A percentile compares a stretch with the other conserved stretches of the same genome.
Evolutionary conservation across 1,140 invertebrate genomes (phyloP).

Genomic region (Steinernema khuongi): DNA sequence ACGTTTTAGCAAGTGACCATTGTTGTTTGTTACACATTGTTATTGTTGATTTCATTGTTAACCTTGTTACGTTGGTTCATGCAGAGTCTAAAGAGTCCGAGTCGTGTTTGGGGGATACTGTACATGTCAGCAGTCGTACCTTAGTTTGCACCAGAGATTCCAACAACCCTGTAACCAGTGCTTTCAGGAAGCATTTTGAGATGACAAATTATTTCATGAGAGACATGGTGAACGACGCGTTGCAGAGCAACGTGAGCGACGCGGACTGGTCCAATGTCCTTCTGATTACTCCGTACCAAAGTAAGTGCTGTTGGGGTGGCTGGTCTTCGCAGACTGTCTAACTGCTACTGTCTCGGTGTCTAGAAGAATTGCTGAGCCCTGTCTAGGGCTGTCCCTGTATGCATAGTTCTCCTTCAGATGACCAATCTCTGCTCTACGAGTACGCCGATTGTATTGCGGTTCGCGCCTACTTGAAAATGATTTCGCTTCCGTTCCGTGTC

Average conservation of each 20-base stretch:
- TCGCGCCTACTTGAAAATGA: conserved; percentile 82
- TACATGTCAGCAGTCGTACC: background rate
- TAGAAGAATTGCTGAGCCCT: background rate
- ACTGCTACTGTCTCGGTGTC: background rate
- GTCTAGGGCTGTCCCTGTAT: conserved; percentile 11
- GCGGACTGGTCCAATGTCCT: conserved; percentile 49
- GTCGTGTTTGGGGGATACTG: background rate
- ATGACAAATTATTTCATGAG: conserved; percentile 19
- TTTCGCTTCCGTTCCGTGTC: conserved; percentile 69
- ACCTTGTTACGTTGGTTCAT: conserved; percentile 6
- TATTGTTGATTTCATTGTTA: conserved; percentile 29
- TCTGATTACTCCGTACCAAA: conserved; percentile 46
- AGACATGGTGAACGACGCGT: conserved; percentile 29
- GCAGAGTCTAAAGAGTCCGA: background rate
- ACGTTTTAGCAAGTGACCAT: background rate
- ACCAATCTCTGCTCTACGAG: conserved; percentile 54
- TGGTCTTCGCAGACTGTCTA: background rate
- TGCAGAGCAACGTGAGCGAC: conserved; percentile 26
- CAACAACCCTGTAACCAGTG: background rate
- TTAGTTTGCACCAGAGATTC: no score
- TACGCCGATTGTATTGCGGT: conserved; percentile 52
- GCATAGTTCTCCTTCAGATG: conserved; percentile 38
- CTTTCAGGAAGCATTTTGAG: background rate
- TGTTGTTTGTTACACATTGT: conserved; percentile 9
- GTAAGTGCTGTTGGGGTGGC: conserved; percentile 24